Base-by-base conservation (phyloP, 2,113 vertebrate species). In the Stegostoma tigrinum region DNA sequence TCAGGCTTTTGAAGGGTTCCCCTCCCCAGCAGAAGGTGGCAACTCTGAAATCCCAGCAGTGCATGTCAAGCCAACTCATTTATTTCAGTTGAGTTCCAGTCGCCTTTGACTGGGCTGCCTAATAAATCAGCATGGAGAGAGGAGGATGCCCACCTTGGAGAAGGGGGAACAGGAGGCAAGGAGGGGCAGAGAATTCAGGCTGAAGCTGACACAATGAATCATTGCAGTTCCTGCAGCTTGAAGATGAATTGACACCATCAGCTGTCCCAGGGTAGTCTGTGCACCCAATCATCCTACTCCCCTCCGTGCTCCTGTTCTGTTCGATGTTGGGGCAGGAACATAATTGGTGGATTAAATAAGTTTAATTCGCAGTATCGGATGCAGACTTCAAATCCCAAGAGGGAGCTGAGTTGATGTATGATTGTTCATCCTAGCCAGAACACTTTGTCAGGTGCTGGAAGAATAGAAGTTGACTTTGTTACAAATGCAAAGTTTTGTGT, bases 171-270 rank as follows among this genome's bases (percentile, higher is more conserved):
- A 61, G 61, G 42, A 27, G 24, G 24, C 38, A 34, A 52, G 67
- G 42, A 34, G 67, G 45, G 70, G 67, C 23, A 95, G 42, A 23
- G 27, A 70, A 61, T 61, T 61, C 55, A 24, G 67, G 93, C 38
- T n/a, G 70, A 45, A 70, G 38, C 93, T 94, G 87, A 90, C 93
- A 94, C 66, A 94, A 94, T 42, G 27, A 70, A 94, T 70, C 68
- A 72, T 52, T 95, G 94, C 42, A 72, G 75, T 52, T 95, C 94
- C 94, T 67, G 52, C 68, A 24, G 68, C 42, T 72, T 52, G 68
- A 5, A 95, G 42, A 75, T 52, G 67, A 72, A 95, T 95, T 52
- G 67, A 72, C 42, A 75, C 3, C 6, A 52, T 34, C 68, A 52
- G 94, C 94, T 72, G 94, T 52, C 67, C 42, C 23, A n/a, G 94